Percentiles rank a stretch among this genome's conserved stretches.
These are phyloP conservation scores for Tokudaia muenninki DNA, from an alignment of 2,797 vertebrate species.

Conservation along the genomic window DNA sequence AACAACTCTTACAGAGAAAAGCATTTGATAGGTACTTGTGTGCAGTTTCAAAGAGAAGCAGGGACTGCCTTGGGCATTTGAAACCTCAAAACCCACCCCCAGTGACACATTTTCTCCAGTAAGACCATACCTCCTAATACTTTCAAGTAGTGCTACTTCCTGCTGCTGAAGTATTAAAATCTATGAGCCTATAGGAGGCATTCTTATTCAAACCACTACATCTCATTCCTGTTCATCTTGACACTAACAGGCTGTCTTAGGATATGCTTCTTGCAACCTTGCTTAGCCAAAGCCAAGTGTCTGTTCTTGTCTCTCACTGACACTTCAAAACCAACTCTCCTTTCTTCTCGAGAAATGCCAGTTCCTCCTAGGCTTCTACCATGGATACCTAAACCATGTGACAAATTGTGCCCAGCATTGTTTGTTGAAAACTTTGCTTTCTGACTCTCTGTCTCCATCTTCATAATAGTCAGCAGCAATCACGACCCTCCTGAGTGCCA, in stretches of 20 bases:
- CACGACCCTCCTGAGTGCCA: background rate
- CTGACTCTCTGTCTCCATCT: background rate
- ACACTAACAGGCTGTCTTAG: background rate
- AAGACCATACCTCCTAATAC: background rate
- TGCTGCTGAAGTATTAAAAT: background rate
- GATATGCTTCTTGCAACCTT: background rate
- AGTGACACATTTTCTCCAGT: background rate
- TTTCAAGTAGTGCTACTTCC: background rate
- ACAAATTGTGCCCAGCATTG: background rate
- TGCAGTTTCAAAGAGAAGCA: background rate
- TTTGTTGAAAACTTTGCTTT: background rate
- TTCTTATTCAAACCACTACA: background rate
- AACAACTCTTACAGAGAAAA: background rate
- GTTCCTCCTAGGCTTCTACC: background rate
- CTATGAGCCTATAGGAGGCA: background rate
- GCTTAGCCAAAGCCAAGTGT: background rate
- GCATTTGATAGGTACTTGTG: background rate
- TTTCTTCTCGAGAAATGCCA: background rate
- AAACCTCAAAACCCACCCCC: background rate
- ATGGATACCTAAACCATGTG: background rate
- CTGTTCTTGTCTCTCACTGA: background rate
- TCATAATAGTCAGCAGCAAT: background rate
- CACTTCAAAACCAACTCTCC: background rate
- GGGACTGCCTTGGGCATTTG: background rate
- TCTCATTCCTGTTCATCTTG: background rate